Percentiles rank a stretch among this genome's conserved stretches.
Evolutionary conservation across 2,113 vertebrate species (phyloP).

Genomic region (Strigops habroptila): DNA sequence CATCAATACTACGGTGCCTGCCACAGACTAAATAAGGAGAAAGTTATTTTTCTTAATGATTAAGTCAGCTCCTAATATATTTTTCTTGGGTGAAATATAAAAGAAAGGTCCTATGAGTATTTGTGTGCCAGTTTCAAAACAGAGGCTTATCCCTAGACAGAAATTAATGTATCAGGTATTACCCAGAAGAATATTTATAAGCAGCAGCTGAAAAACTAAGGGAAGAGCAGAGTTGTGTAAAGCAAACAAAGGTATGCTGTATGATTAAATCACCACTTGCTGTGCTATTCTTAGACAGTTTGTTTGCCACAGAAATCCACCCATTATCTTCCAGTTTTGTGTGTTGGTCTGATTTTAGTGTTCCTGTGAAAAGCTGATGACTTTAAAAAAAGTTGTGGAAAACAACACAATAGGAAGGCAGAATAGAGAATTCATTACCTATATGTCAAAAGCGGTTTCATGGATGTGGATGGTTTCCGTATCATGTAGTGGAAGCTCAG

Average conservation of each 20-base stretch:
- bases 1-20: background rate
- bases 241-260: background rate
- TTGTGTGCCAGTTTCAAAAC: conserved; percentile 17
- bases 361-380: background rate
- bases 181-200: conserved; percentile 16
- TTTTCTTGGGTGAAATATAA: background rate
- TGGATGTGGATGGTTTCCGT: background rate
- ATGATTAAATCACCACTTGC: background rate
- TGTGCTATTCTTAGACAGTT: background rate
- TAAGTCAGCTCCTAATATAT: background rate
- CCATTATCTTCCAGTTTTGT: background rate
- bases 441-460: background rate
- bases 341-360: background rate
- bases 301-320: background rate
- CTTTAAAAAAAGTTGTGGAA: background rate
- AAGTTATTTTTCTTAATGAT: background rate
- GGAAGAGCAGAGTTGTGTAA: background rate
- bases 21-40: background rate
- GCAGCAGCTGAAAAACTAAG: conserved; percentile 15
- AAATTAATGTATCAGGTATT: conserved; percentile 18
- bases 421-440: conserved; percentile 5
- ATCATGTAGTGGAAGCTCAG: background rate
- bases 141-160: background rate
- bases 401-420: background rate
- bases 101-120: background rate